Percentiles rank a stretch among this genome's conserved stretches.
These are phyloP conservation scores for Toxostoma redivivum DNA, from an alignment of 2,113 vertebrate genomes.

Conservation along the genomic window DNA sequence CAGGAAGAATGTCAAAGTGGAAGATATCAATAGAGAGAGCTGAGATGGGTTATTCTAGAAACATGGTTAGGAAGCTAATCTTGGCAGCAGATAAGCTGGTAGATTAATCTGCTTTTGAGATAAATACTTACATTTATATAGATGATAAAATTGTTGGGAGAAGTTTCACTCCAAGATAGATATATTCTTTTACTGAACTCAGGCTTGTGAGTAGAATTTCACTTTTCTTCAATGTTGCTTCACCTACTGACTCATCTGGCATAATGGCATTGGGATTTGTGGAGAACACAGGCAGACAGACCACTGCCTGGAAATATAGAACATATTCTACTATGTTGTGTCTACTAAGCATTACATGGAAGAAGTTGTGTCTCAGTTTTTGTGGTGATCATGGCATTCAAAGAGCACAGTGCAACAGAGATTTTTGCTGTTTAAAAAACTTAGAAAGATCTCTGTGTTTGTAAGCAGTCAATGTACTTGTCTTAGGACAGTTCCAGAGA, in stretches of 20 bases:
- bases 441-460: neutral
- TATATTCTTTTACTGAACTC: neutral
- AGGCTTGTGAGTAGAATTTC: neutral
- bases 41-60: neutral
- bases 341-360: neutral
- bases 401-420: fast-evolving
- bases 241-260: neutral
- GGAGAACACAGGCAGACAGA: neutral
- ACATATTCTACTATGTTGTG: no score
- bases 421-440: neutral
- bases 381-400: neutral
- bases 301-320: neutral
- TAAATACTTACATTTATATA: neutral
- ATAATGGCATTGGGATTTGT: fast-evolving
- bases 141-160: neutral
- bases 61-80: neutral
- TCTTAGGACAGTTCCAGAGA: neutral
- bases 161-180: neutral
- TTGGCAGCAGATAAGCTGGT: neutral
- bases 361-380: neutral
- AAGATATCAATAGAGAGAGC: neutral
- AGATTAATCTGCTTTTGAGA: neutral
- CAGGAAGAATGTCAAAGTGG: neutral
- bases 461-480: neutral
- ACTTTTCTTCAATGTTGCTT: neutral